Percentiles rank a stretch among this genome's conserved stretches.
These are phyloP conservation scores for Sebastes schlegelii DNA, from an alignment of 2,113 vertebrate species.

Conservation along the genomic window DNA sequence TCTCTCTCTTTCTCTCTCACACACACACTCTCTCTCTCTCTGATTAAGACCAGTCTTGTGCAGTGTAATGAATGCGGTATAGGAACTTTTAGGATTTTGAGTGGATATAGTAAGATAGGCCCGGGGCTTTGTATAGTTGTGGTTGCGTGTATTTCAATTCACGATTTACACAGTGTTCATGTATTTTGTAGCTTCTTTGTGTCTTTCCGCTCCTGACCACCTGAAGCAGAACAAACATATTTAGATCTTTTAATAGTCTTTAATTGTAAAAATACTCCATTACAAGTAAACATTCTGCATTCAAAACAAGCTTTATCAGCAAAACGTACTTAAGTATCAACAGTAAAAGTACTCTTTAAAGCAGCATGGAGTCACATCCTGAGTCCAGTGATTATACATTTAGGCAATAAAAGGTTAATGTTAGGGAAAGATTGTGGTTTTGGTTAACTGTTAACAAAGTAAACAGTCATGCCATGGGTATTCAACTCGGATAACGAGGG, in stretches of 20 bases:
- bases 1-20: slow-evolving; percentile 6
- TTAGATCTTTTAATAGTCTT: too few species aligned
- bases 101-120: not conserved
- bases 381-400: not conserved
- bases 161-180: not conserved
- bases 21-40: slow-evolving; percentile 10
- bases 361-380: too few species aligned
- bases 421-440: slow-evolving; percentile 1
- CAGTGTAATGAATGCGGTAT: not conserved
- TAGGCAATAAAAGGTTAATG: not conserved
- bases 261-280: not conserved
- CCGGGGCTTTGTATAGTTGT: not conserved
- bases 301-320: not conserved
- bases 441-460: slow-evolving; percentile 21
- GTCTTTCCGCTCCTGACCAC: not conserved
- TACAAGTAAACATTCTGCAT: not conserved
- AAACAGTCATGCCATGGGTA: not conserved
- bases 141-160: not conserved
- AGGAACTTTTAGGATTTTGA: not conserved
- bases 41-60: not conserved
- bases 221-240: not conserved
- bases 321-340: not conserved
- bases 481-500: not conserved
- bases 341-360: not conserved
- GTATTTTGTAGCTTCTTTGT: not conserved